Base-by-base conservation (phyloP, 1,140 invertebrate genomes). In the Hycleus phaleratus region DNA sequence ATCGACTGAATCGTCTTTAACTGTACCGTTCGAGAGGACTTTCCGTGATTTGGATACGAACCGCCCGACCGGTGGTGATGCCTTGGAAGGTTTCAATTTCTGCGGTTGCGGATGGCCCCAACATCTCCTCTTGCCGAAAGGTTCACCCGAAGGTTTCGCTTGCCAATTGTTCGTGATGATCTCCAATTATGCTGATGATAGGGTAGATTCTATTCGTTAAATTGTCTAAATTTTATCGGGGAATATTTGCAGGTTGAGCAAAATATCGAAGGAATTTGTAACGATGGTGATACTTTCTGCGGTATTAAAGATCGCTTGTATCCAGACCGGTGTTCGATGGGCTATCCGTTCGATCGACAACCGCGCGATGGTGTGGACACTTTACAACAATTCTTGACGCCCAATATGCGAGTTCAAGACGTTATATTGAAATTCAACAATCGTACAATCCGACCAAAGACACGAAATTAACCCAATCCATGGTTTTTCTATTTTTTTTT, bases 71-170 rank as follows among this genome's bases (percentile, higher is more conserved):
- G 80, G 79, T 3, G 68, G 71, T 0, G 67, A 78, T 3, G 70
- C 76, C 1, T 77, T 81, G 32, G 77, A 78, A 0, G 76, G 81
- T 64, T 87, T 85, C 73, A 85, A 87, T 70, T 88, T 87, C 78
- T 92, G 90, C 72, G 88, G 90, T 38, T 93, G 90, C 70, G 90
- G 90, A 46, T 92, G 89, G 89, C 91, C 91, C 1, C 82, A 91
- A 45, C 88, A 93, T 69, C 83, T 93, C 83, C 77, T 93, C 1
- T 69, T 91, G 24, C 85, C 90, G 0, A 87, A 85, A 72, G 91
- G 91, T 25, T 82, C 73, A 3, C 70, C 77, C 2, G 78, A 81
- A 55, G 90, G 90, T 18, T 82, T 82, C 68, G 71, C 75, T 0
- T 83, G 84, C 67, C 81, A 88, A 51, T 69, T 93, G 3, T 93